Conservation (phyloP, 2,888 invertebrate species). For the Anthophora plumipes region DNA sequence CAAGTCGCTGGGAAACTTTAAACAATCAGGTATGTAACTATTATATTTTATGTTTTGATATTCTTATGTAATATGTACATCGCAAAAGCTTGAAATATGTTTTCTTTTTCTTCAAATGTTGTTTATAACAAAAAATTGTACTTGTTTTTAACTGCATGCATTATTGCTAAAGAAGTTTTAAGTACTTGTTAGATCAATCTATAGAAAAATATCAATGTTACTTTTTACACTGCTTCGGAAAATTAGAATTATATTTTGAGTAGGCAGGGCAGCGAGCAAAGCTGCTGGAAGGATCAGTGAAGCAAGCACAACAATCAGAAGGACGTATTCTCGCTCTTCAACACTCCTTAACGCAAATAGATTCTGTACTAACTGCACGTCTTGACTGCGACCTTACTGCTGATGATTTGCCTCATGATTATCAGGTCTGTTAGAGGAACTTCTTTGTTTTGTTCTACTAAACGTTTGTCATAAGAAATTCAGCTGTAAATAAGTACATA, state of each 20-base stretch:
- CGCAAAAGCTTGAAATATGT: constrained; percentile 15
- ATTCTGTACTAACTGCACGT: constrained; percentile 89
- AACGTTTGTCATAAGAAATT: constrained; percentile 3
- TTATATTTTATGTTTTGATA: constrained; percentile 11
- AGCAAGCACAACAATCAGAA: constrained; percentile 92
- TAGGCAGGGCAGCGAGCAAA: constrained; percentile 87
- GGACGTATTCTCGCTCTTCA: constrained; percentile 90
- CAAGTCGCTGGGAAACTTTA: constrained; percentile 88
- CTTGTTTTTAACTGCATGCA: constrained; percentile 60
- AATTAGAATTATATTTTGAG: constrained; percentile 75
- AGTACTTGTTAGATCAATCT: neutral
- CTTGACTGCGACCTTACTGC: constrained; percentile 92
- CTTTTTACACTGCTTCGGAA: constrained; percentile 34
- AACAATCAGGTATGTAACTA: constrained; percentile 87
- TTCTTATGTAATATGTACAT: too few relatives aligned
- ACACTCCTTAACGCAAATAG: constrained; percentile 89
- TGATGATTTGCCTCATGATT: constrained; percentile 92
- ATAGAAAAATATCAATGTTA: constrained; percentile 8
- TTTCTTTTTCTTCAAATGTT: constrained; percentile 24
- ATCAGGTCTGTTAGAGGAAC: constrained; percentile 86
- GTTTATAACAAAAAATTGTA: constrained; percentile 40
- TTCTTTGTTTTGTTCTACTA: constrained; percentile 29
- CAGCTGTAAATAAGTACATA: constrained; percentile 14
- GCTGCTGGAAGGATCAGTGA: constrained; percentile 89
- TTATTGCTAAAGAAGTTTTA: constrained; percentile 29